Evolutionary conservation across 1,140 invertebrate species (phyloP), one percentile per base, ranked within the genome.

Genomic region (Charaxes varanes): DNA sequence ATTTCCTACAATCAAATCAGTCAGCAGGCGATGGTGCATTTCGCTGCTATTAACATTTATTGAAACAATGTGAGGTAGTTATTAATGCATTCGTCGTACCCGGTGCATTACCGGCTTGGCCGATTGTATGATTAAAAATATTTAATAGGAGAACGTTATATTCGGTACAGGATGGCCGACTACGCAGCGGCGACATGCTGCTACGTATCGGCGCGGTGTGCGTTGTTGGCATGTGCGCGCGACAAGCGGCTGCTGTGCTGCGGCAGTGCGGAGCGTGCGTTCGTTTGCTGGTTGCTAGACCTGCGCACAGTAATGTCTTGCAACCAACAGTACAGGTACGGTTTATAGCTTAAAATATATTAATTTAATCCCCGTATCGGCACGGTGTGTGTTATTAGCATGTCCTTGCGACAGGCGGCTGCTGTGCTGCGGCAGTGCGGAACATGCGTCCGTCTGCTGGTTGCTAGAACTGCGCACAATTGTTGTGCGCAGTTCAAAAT

Each of bases 351-450:
- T n/a, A n/a, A n/a, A n/a, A n/a, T n/a, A n/a, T n/a, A n/a, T n/a
- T n/a, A n/a, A n/a, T n/a, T n/a, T n/a, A n/a, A n/a, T n/a, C n/a
- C n/a, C n/a, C 93, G 95, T 72, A 96, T 96, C 58, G 93, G 94
- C 6, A 92, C 94, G 27, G 93, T 96, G 27, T 94, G 93, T 62
- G 88, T 96, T 40, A 87, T 94, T 27, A 92, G 94, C 0, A 91
- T 96, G 89, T 92, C 91, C 34, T 94, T 92, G n/a, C 93, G 96
- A 64, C 94, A 95, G 57, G 94, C 96, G 40, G 95, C 94, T 11
- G 88, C 92, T 3, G 93, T 97, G 19, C 86, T 97, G 27, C 86
- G 94, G 1, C 93, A 95, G 78, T 92, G 92, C 50, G 94, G 94
- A 1, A 89, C 88, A 18, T 89, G 92, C 68, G 94, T 96, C 4